Base-by-base conservation (phyloP, 1,140 invertebrate genomes). In the Lucilia sericata region DNA sequence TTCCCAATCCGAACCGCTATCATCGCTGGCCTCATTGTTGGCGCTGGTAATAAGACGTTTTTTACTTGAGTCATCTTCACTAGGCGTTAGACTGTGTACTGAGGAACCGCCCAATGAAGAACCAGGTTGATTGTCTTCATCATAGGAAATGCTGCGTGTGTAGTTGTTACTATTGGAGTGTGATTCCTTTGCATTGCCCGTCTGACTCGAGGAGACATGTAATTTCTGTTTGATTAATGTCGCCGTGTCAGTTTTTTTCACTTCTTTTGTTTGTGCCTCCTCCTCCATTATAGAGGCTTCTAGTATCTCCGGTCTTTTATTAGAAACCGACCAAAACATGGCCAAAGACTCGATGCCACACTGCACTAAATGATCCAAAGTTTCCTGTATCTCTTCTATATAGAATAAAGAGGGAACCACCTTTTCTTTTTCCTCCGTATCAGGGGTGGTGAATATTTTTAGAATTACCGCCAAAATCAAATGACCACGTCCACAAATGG, bases 391-490 rank as follows among this genome's bases (percentile, higher is more conserved):
- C 90, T 95, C 94, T 90, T 95, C 94, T 1, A 95, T 91, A 81
- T 91, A 91, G 83, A 91, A 88, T 17, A 88, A 88, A 86, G 93
- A 93, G 84, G 92, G 85, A 0, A 88, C 86, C 9, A 90, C 86
- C 30, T 87, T 86, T 0, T 86, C 87, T 2, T 87, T 85, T 0
- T 86, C 87, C 2, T 87, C 86, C 86, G 89, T 88, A 51, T 89
- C 89, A 0, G 89, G 89, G 89, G 84, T 86, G 85, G 94, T 93
- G 80, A 94, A 95, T 70, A 95, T 94, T 92, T 96, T 95, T 87
- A 96, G 93, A 51, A 96, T 89, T 2, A 95, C 94, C 5, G 93
- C 93, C 84, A 96, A 90, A 84, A 96, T 92, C 87, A 96, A 94
- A 85, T 95, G 93, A 19, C 93, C 94, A 87, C 94, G 94, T 10